Evolutionary conservation across 1,140 invertebrate species (phyloP), one percentile per base, ranked within the genome.

Genomic region (Cylas formicarius): DNA sequence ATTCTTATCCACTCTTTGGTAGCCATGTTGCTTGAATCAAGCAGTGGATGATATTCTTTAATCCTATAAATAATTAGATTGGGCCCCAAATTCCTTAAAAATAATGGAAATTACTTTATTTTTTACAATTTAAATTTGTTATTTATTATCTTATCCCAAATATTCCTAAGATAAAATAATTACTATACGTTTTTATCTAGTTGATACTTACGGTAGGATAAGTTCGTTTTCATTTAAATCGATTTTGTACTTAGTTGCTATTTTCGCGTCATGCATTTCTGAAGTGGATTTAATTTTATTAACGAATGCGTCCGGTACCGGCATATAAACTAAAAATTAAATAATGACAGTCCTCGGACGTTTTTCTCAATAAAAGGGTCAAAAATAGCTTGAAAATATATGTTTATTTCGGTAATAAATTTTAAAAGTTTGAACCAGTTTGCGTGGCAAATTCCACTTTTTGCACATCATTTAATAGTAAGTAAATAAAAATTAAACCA

Each of bases 21-120:
- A 0, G 82, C 84, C 86, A 97, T 94, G 63, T 96, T 92, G 33
- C 87, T 87, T 0, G 91, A 95, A 63, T 98, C 94, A 37, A 94
- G 69, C 0, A 97, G 69, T 0, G 82, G 84, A 10, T 85, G 75
- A 63, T 95, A 97, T 67, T 98, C 93, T 27, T 79, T 68, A 21
- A 97, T 77, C 48, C 75, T 78, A 58, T 94, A 96, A 13, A 41
- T 13, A 21, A 59, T 44, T n/a, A 29, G 20, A 31, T 33, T 21
- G 9, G 8, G 16, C 5, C 35, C 44, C 13, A 24, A 20, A 16
- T n/a, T 28, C 18, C 50, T 53, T 11, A 38, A 46, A 46, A 26
- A 39, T 27, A 18, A 28, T 39, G 21, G 6, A 3, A 36, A 33
- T 9, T 33, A 33, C 8, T 14, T 33, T 33, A 8, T 14, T n/a